Conservation (phyloP, 2,113 vertebrate genomes). For the Columba livia region DNA sequence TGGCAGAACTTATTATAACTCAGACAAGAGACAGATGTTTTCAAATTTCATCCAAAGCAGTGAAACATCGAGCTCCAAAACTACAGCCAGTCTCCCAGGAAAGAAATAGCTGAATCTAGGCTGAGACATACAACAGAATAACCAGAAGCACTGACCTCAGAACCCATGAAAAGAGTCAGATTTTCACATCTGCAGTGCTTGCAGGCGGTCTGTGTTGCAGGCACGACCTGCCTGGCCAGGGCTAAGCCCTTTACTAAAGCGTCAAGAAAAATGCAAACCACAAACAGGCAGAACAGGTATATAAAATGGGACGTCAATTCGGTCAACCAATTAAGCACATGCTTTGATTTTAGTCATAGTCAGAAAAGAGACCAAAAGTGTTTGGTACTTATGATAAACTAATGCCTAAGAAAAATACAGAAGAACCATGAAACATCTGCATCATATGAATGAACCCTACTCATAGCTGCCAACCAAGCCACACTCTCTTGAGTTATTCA, state of each 20-base stretch:
- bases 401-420: background rate
- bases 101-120: background rate
- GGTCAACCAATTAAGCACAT: background rate
- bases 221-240: rapidly evolving
- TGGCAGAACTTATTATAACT: background rate
- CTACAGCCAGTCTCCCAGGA: background rate
- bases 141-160: background rate
- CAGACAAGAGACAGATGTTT: background rate
- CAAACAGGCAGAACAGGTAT: background rate
- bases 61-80: background rate
- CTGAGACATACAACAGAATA: background rate
- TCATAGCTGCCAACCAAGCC: background rate
- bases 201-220: background rate
- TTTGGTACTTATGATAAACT: background rate
- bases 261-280: background rate
- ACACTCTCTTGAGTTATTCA: background rate
- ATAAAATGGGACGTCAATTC: background rate
- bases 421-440: background rate
- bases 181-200: background rate
- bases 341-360: background rate
- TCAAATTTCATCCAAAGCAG: background rate
- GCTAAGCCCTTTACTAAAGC: background rate
- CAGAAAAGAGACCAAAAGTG: background rate
- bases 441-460: background rate
- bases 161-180: background rate